Conservation (phyloP, 2,888 invertebrate genomes). For the Beris chalybata region DNA sequence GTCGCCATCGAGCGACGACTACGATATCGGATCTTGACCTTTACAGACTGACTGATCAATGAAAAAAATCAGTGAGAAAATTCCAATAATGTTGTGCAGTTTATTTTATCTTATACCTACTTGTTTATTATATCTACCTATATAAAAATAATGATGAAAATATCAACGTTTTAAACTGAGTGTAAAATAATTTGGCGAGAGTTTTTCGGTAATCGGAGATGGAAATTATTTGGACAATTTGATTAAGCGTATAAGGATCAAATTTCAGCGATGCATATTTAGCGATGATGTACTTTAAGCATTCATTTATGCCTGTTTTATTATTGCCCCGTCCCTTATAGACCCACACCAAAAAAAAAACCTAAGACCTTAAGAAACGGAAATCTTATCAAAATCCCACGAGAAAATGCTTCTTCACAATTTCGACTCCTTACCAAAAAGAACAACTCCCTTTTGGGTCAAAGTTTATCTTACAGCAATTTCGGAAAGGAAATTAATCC, state of each 20-base stretch:
- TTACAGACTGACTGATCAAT: not conserved
- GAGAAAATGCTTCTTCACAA: too few species aligned
- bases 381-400: too few species aligned
- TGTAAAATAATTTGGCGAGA: not conserved
- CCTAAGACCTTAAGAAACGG: too few species aligned
- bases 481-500: constrained; percentile 37
- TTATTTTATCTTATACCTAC: constrained; percentile 8
- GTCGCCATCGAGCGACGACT: not conserved
- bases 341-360: too few species aligned
- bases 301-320: too few species aligned
- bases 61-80: not conserved
- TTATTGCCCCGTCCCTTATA: too few species aligned
- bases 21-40: constrained; percentile 22
- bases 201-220: constrained; percentile 23
- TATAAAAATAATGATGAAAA: not conserved
- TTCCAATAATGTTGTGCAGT: not conserved
- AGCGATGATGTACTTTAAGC: too few species aligned
- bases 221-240: constrained; percentile 30
- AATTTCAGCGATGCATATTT: constrained; percentile 5
- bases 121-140: too few species aligned
- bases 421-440: too few species aligned
- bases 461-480: constrained; percentile 37
- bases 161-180: too few species aligned
- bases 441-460: constrained; percentile 22
- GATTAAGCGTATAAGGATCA: constrained; percentile 23